phyloP scores from a whole-genome alignment of 2,797 vertebrate species.

The Astyanax mexicanus region DNA sequence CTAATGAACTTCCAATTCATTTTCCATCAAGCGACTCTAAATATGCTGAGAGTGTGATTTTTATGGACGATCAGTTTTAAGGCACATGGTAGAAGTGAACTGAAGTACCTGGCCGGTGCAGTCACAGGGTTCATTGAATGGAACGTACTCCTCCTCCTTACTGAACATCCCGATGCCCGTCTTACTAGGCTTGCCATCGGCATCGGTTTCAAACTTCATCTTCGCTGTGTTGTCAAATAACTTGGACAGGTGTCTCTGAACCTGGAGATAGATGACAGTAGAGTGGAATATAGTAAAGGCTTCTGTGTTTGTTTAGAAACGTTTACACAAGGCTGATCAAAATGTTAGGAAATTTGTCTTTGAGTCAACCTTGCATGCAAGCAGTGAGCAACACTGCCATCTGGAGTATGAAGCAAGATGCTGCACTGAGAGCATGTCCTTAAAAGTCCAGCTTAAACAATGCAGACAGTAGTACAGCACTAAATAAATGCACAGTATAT shows the following conservation, averaged over 20 bases:
- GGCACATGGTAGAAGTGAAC: not conserved
- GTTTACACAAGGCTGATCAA: slow-evolving; percentile 55
- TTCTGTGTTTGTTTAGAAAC: slow-evolving; percentile 37
- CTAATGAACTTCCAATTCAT: not conserved
- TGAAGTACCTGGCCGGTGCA: slow-evolving; percentile 89
- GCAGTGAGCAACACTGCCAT: slow-evolving; percentile 70
- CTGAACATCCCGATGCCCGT: slow-evolving; percentile 92
- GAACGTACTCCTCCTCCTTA: slow-evolving; percentile 92
- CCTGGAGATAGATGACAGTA: slow-evolving; percentile 73
- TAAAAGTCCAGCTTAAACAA: not conserved
- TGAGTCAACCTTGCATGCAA: slow-evolving; percentile 38
- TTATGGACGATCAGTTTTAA: not conserved
- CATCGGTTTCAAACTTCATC: slow-evolving; percentile 85
- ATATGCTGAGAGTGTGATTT: not conserved
- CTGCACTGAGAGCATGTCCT: not conserved
- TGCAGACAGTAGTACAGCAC: too few species aligned
- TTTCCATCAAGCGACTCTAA: not conserved
- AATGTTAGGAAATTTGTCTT: slow-evolving; percentile 58
- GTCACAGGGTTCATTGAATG: slow-evolving; percentile 87
- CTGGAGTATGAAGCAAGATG: slow-evolving; percentile 54
- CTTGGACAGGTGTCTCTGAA: slow-evolving; percentile 93
- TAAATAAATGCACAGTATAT: not conserved
- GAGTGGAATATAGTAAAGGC: slow-evolving; percentile 49
- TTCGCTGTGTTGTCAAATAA: slow-evolving; percentile 94
- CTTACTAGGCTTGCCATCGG: slow-evolving; percentile 77